Evolutionary conservation across 2,797 vertebrate genomes (phyloP), one percentile per base, ranked within the genome.

Genomic region (Ambastaia sidthimunki): DNA sequence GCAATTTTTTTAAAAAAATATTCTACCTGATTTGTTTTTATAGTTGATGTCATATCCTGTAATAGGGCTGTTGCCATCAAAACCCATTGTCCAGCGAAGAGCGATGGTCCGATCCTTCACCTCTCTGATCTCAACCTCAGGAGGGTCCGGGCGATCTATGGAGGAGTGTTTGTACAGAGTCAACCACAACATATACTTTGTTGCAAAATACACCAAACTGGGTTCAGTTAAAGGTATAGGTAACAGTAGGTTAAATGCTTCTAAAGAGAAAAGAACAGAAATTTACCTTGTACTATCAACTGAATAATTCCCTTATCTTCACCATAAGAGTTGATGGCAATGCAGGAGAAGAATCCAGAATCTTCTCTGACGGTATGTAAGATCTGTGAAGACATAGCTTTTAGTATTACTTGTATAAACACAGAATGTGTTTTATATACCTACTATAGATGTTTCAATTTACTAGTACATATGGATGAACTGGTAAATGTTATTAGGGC

Each of bases 61-160:
- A 87, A 99, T 99, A 3, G 96, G 97, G 87, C 97, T 99, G 92
- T 99, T 99, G 66, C 98, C 98, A 0, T 99, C 98, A 2, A 99
- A 99, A n/a, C 97, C 98, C 96, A 98, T 99, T 41, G 97, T 99
- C 98, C 98, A 99, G 76, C 97, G 93, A 71, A 99, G 96, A 15
- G 98, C 97, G 65, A 99, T 99, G 44, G 96, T 99, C 23, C 98
- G 94, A 1, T 98, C 98, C 88, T 95, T 95, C 62, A 99, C 98
- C 23, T 99, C 97, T 71, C 97, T 93, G 85, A 99, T 99, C 92
- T 99, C 97, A 4, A 99, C 97, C 86, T 97, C 96, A 0, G 98
- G 98, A 71, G 98, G 98, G 83, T 99, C 98, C 0, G 98, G 98
- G n/a, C 97, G 96, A 80, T 99, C 98, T 99, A 37, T 5, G 1